Conservation (phyloP, 1,140 invertebrate genomes). For the Littorina saxatilis region DNA sequence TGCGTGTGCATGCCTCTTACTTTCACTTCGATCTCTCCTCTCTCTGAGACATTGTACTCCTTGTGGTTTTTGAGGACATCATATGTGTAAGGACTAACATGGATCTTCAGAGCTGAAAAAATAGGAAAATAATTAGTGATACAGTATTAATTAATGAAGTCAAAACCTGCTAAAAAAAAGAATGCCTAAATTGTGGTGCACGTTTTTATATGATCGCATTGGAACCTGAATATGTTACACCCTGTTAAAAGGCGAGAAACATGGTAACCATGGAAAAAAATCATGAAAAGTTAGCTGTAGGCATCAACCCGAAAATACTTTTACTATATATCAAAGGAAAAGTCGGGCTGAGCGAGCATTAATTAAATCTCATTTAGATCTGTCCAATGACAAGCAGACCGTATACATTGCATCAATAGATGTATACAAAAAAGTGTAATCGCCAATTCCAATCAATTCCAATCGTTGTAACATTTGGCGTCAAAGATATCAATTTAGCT, state of each 20-base stretch:
- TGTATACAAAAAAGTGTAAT: no score
- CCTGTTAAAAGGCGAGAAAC: neutral
- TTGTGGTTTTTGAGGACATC: constrained; percentile 33
- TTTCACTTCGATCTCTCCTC: constrained; percentile 53
- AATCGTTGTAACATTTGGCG: no score
- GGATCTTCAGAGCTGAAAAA: constrained; percentile 57
- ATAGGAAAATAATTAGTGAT: neutral
- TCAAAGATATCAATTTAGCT: no score
- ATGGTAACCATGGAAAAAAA: no score
- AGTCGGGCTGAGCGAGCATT: no score
- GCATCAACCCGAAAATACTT: neutral
- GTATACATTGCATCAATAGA: no score
- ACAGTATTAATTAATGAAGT: neutral
- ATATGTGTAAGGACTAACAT: constrained; percentile 44
- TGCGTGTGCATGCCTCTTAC: constrained; percentile 19
- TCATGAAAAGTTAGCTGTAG: neutral
- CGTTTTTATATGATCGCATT: constrained; percentile 9
- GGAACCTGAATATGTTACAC: constrained; percentile 1
- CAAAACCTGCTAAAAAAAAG: neutral
- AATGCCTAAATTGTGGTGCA: neutral
- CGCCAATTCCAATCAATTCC: no score
- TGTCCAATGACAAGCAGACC: no score
- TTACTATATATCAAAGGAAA: no score
- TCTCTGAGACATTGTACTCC: constrained; percentile 38
- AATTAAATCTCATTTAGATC: no score